Conservation (phyloP, 2,797 vertebrate genomes). For the Buphagus erythrorhynchus region DNA sequence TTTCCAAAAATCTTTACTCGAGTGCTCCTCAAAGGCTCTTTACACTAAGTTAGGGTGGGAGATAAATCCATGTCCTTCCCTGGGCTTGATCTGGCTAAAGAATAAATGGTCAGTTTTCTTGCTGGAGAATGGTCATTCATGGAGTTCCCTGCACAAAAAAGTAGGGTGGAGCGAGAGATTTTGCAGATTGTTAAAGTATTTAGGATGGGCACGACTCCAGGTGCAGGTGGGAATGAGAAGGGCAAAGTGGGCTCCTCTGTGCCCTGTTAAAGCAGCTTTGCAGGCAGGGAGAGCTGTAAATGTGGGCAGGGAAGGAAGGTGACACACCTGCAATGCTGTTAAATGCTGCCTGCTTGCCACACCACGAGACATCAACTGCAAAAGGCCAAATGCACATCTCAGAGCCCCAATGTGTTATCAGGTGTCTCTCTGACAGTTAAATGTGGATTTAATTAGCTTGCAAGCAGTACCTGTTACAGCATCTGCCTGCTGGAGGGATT, state of each 20-base stretch:
- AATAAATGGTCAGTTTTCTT: rapidly evolving
- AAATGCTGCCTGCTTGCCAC: rapidly evolving
- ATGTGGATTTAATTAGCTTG: constrained; percentile 73
- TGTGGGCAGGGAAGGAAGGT: background rate
- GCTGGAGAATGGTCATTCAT: background rate
- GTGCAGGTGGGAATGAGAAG: background rate
- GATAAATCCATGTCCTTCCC: background rate
- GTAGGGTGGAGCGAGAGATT: background rate
- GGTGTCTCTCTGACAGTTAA: constrained; percentile 68
- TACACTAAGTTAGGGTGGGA: background rate
- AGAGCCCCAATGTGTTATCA: constrained; percentile 50
- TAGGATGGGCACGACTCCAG: background rate
- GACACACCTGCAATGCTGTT: rapidly evolving
- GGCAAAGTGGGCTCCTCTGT: background rate
- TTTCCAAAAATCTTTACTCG: background rate
- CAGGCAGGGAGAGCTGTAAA: background rate
- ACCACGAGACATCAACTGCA: background rate
- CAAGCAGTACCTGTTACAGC: constrained; percentile 68
- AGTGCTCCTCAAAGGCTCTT: background rate
- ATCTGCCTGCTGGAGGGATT: constrained; percentile 76
- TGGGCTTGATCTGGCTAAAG: background rate
- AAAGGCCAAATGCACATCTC: constrained; percentile 21
- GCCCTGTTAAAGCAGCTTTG: background rate
- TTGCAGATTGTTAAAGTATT: background rate
- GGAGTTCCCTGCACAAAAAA: background rate